Base-by-base conservation (phyloP, 2,797 vertebrate species). In the Enteromius trimaculatus region DNA sequence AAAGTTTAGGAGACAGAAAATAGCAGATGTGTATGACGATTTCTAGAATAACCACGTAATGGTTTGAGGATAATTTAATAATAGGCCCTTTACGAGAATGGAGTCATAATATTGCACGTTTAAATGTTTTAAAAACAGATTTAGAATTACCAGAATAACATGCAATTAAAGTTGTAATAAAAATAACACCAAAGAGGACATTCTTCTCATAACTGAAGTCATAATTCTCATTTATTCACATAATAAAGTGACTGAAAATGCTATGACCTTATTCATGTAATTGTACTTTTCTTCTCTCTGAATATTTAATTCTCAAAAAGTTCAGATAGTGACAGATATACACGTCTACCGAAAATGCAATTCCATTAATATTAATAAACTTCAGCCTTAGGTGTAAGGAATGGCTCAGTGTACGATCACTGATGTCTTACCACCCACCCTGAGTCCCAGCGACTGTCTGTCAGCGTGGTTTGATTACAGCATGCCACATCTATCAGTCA, bases 391-490 rank as follows among this genome's bases (percentile, higher is more conserved):
- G 8, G 44, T 19, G 8, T 31, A 11, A 72, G 47, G 26, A 51
- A 51, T 31, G 44, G 9, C 9, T 21, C 34, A 34, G 4, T 21
- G 70, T 39, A 64, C 60, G 21, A n/a, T 58, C 66, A 21, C 23
- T 31, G 34, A 58, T 6, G 9, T 47, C 23, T 26, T 60, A 62
- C 79, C 79, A 72, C 79, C 55, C 79, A 81, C 68, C 42, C 2
- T 66, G 84, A 14, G 39, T 74, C 62, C 68, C 77, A 74, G 49
- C 74, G 37, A 47, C 53, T 21, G 26, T 81, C 60, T 70, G 76
- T 86, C 83, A 80, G 77, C 86, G 4, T 70, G 13, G 86, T 88
- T 88, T 89, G 86, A 85, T 88, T 86, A 84, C 81, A 31, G 74
- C 75, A 80, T 84, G 83, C 84, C 86, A 65, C 70, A 53, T 83